These are phyloP conservation scores for Zaprionus africanus DNA, from an alignment of 1,140 invertebrate species.

Conservation along the genomic window DNA sequence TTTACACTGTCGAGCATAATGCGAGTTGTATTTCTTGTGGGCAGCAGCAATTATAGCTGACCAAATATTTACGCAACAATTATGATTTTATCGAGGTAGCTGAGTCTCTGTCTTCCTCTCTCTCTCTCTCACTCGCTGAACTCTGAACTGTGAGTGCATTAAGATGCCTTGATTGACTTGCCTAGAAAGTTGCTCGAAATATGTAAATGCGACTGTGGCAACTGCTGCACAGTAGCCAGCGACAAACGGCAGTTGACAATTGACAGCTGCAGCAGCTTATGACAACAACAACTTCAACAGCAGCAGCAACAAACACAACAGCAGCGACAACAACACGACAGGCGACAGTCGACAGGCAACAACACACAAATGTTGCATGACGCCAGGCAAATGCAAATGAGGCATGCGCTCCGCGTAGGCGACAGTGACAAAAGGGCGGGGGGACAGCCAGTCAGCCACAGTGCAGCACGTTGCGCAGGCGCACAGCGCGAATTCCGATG, in stretches of 20 bases:
- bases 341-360: slow-evolving; percentile 17
- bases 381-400: slow-evolving; percentile 73
- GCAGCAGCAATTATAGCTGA: slow-evolving; percentile 75
- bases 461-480: slow-evolving; percentile 37
- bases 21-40: slow-evolving; percentile 52
- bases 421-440: slow-evolving; percentile 34
- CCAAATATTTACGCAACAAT: slow-evolving; percentile 81
- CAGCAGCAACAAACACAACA: slow-evolving; percentile 23
- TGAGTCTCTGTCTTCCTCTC: not conserved
- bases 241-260: slow-evolving; percentile 45
- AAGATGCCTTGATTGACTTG: slow-evolving; percentile 23
- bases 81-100: slow-evolving; percentile 64
- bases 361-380: slow-evolving; percentile 66
- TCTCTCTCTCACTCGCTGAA: slow-evolving; percentile 2
- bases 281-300: slow-evolving; percentile 54
- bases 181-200: slow-evolving; percentile 29
- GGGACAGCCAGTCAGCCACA: slow-evolving; percentile 8
- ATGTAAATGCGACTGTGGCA: slow-evolving; percentile 24
- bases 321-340: slow-evolving; percentile 24
- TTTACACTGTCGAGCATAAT: slow-evolving; percentile 51
- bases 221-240: slow-evolving; percentile 51
- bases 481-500: slow-evolving; percentile 42
- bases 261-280: slow-evolving; percentile 63
- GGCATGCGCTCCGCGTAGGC: slow-evolving; percentile 71
- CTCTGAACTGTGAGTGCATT: slow-evolving; percentile 26